A percentile compares a stretch with the other conserved stretches of the same genome.
These are phyloP conservation scores for Ardeotis arabs DNA, from an alignment of 2,113 vertebrate genomes.

Conservation along the genomic window DNA sequence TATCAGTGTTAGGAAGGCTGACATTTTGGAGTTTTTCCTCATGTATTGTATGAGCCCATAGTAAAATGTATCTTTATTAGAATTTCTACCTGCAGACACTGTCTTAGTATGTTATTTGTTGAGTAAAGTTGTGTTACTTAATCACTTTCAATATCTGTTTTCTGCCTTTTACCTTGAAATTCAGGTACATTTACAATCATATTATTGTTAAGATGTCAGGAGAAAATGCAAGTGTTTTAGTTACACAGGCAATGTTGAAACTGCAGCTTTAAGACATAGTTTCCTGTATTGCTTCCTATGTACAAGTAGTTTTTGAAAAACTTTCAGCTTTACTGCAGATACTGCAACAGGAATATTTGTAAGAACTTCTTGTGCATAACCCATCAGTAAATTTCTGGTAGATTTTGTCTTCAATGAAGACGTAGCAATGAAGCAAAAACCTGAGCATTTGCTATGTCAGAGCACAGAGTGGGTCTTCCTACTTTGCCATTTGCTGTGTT, in stretches of 20 bases:
- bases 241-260: neutral
- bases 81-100: neutral
- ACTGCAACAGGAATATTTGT: neutral
- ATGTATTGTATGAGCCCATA: neutral
- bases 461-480: neutral
- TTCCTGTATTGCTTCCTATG: neutral
- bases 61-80: neutral
- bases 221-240: neutral
- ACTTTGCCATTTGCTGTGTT: neutral
- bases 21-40: neutral
- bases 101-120: neutral
- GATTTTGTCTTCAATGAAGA: neutral
- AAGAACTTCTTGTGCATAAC: neutral
- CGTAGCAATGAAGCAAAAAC: neutral
- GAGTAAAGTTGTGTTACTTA: neutral
- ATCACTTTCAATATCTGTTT: neutral
- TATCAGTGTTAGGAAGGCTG: neutral
- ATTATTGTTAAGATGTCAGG: neutral
- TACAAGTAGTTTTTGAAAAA: neutral
- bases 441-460: neutral
- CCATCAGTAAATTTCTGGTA: neutral
- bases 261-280: neutral
- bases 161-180: neutral
- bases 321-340: neutral
- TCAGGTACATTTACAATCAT: neutral